A percentile compares a stretch with the other conserved stretches of the same genome.
phyloP scores from a whole-genome alignment of 2,888 invertebrate genomes.

The Drosophila acutilabella region DNA sequence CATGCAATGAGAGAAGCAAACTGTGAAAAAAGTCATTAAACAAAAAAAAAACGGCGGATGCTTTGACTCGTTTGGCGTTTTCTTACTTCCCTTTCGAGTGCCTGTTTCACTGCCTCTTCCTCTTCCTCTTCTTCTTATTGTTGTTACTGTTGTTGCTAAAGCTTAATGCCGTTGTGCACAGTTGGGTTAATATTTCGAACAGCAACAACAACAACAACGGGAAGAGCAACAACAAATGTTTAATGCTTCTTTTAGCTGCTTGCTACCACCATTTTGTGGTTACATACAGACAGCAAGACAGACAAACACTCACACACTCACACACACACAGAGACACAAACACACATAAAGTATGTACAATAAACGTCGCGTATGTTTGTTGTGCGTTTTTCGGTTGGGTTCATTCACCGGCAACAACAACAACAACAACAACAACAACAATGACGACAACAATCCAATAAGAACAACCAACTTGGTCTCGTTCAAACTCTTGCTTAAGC shows the following conservation, averaged over 20 bases:
- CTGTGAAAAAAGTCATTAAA: slow-evolving; percentile 52
- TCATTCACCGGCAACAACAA: slow-evolving; percentile 59
- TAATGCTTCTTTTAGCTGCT: slow-evolving; percentile 53
- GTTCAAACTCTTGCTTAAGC: slow-evolving; percentile 60
- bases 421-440: slow-evolving; percentile 24
- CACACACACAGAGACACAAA: slow-evolving; percentile 9
- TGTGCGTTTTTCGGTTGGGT: slow-evolving; percentile 60
- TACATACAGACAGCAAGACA: slow-evolving; percentile 15
- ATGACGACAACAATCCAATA: slow-evolving; percentile 59
- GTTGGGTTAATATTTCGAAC: slow-evolving; percentile 70
- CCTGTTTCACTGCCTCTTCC: slow-evolving; percentile 22
- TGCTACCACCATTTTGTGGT: slow-evolving; percentile 69
- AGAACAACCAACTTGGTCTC: slow-evolving; percentile 63
- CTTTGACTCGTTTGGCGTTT: slow-evolving; percentile 55
- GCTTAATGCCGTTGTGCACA: slow-evolving; percentile 69
- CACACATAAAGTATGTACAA: slow-evolving; percentile 10
- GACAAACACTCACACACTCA: slow-evolving; percentile 14
- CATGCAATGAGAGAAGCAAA: slow-evolving; percentile 22
- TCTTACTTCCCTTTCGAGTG: slow-evolving; percentile 51
- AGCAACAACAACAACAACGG: slow-evolving; percentile 7
- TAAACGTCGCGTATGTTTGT: slow-evolving; percentile 44
- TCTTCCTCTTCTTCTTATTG: slow-evolving; percentile 1
- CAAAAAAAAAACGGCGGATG: slow-evolving; percentile 42
- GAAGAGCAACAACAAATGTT: slow-evolving; percentile 33
- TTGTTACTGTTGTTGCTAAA: slow-evolving; percentile 30